Evolutionary conservation across 2,113 vertebrate species (phyloP).

Genomic region (Rhabdornis inornatus): DNA sequence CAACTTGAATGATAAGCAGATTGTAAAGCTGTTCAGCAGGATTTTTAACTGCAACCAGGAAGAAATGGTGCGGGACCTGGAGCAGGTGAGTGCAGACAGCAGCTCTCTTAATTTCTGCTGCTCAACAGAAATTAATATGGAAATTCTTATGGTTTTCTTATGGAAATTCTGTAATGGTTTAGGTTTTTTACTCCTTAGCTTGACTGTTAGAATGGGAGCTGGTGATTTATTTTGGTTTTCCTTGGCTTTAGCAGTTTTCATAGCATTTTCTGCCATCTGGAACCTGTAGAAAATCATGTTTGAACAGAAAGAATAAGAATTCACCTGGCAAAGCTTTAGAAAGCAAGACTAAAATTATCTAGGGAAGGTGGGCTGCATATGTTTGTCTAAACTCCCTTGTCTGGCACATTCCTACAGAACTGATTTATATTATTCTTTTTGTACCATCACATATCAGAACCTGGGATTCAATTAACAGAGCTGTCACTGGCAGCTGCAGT

Average conservation of each 20-base stretch:
- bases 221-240: background rate
- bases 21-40: conserved; percentile 95
- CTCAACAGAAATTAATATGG: background rate
- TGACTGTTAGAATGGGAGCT: background rate
- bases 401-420: background rate
- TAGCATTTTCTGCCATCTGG: background rate
- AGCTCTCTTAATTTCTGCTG: background rate
- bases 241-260: background rate
- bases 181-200: background rate
- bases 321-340: background rate
- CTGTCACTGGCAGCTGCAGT: background rate
- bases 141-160: background rate
- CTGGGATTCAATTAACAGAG: background rate
- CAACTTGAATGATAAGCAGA: conserved; percentile 98
- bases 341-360: background rate
- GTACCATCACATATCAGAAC: background rate
- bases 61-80: conserved; percentile 92
- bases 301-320: background rate
- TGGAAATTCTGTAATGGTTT: background rate
- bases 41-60: conserved; percentile 91
- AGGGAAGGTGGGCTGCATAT: background rate
- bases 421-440: background rate
- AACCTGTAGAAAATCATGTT: background rate
- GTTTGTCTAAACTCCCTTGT: background rate
- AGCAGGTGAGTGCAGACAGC: conserved; percentile 81